Evolutionary conservation across 2,797 vertebrate genomes (phyloP).

Genomic region (Micropoecilia bifurca): DNA sequence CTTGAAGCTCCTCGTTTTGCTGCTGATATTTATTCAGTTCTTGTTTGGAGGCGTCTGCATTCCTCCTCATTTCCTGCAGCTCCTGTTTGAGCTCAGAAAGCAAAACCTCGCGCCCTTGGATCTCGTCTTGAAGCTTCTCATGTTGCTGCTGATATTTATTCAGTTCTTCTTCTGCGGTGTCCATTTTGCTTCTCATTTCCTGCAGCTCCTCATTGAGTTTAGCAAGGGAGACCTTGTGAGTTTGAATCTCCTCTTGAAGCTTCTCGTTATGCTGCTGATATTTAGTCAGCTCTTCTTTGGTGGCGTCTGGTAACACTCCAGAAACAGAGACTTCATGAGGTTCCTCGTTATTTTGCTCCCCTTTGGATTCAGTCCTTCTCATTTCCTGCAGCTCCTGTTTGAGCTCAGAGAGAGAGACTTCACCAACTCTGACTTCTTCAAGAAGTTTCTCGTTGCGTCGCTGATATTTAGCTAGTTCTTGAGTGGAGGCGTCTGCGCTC

Average conservation of each 20-base stretch:
- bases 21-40: slow-evolving; percentile 83
- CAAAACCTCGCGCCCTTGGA: slow-evolving; percentile 79
- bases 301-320: neutral
- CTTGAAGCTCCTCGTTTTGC: slow-evolving; percentile 82
- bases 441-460: slow-evolving; percentile 78
- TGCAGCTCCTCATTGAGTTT: slow-evolving; percentile 84
- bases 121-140: slow-evolving; percentile 84
- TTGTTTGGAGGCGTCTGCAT: slow-evolving; percentile 79
- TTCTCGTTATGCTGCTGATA: slow-evolving; percentile 83
- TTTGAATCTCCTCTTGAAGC: slow-evolving; percentile 82
- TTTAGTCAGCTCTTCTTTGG: slow-evolving; percentile 76
- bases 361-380: slow-evolving; percentile 40
- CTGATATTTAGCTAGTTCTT: slow-evolving; percentile 76
- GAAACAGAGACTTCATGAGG: too few species aligned
- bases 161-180: slow-evolving; percentile 75
- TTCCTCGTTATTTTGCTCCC: too few species aligned
- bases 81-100: slow-evolving; percentile 82
- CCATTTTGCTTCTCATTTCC: slow-evolving; percentile 50
- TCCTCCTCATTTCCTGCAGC: slow-evolving; percentile 68
- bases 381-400: slow-evolving; percentile 83
- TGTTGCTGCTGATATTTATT: slow-evolving; percentile 75
- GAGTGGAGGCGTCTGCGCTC: slow-evolving; percentile 83
- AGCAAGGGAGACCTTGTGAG: slow-evolving; percentile 80
- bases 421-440: slow-evolving; percentile 81
- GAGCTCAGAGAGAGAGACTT: slow-evolving; percentile 79